Evolutionary conservation across 2,888 invertebrate genomes (phyloP).

Genomic region (Xanthorhoe designata): DNA sequence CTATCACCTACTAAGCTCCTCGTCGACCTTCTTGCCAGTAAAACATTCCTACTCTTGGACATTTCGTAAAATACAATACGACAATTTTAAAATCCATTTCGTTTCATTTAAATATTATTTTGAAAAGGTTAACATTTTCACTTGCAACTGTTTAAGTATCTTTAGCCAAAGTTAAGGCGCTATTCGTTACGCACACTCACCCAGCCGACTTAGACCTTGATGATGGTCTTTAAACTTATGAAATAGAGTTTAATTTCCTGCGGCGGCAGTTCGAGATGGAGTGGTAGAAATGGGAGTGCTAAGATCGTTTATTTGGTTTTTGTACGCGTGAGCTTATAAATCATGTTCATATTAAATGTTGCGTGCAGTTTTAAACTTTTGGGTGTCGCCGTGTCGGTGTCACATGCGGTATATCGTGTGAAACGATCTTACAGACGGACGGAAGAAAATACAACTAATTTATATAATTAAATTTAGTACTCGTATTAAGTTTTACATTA

Average conservation of each 20-base stretch:
- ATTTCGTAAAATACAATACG: too few relatives aligned
- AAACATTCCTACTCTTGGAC: too few relatives aligned
- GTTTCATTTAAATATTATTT: neutral
- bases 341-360: constrained; percentile 67
- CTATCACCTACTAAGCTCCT: too few relatives aligned
- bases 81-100: neutral
- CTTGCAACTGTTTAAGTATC: constrained; percentile 19
- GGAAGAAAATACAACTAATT: constrained; percentile 10
- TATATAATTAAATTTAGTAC: too few relatives aligned
- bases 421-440: constrained; percentile 45
- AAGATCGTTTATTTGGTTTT: constrained; percentile 45
- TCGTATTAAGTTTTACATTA: too few relatives aligned
- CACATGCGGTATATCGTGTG: constrained; percentile 61
- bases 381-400: constrained; percentile 65
- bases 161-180: constrained; percentile 20
- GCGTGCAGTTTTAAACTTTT: constrained; percentile 72
- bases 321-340: constrained; percentile 59
- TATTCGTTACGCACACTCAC: constrained; percentile 20
- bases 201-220: neutral
- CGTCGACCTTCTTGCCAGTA: too few relatives aligned
- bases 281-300: constrained; percentile 26
- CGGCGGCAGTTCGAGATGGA: constrained; percentile 2
- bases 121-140: constrained; percentile 8
- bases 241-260: constrained; percentile 11
- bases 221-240: neutral